phyloP scores from a whole-genome alignment of 2,888 invertebrate genomes.

The Adelognathus sp. region DNA sequence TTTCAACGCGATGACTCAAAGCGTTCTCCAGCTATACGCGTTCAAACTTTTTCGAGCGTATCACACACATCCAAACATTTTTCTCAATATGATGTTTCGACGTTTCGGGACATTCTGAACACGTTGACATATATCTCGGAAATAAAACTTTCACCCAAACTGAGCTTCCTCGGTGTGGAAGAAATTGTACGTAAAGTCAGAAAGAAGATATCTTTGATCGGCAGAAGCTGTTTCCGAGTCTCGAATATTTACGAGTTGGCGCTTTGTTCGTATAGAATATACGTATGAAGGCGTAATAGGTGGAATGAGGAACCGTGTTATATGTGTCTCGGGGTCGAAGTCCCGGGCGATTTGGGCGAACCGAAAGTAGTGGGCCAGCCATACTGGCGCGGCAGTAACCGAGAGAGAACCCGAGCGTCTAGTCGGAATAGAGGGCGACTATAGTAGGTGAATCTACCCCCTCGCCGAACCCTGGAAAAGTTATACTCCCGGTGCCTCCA shows the following conservation, averaged over 20 bases:
- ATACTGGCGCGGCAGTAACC: conserved; percentile 16
- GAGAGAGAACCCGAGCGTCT: conserved; percentile 14
- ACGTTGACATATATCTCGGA: too few relatives aligned
- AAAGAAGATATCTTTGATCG: background rate
- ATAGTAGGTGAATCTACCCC: background rate
- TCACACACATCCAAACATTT: too few relatives aligned
- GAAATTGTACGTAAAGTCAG: background rate
- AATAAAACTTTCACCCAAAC: too few relatives aligned
- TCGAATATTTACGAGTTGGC: conserved; percentile 5
- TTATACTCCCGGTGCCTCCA: conserved; percentile 1
- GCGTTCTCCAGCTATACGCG: too few relatives aligned
- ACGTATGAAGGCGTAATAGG: background rate
- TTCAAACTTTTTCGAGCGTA: too few relatives aligned
- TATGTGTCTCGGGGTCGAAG: conserved; percentile 23
- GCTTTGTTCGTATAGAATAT: background rate
- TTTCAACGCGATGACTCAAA: too few relatives aligned
- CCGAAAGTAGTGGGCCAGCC: conserved; percentile 25
- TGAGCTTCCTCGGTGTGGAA: too few relatives aligned
- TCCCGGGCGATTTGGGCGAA: conserved; percentile 16
- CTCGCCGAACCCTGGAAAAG: conserved; percentile 21
- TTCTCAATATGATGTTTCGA: too few relatives aligned
- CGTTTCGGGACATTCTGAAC: too few relatives aligned
- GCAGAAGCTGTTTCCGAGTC: background rate
- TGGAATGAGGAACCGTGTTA: background rate
- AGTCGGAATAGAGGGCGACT: background rate